phyloP scores from a whole-genome alignment of 2,797 vertebrate genomes.

The Emydoidea blandingii region DNA sequence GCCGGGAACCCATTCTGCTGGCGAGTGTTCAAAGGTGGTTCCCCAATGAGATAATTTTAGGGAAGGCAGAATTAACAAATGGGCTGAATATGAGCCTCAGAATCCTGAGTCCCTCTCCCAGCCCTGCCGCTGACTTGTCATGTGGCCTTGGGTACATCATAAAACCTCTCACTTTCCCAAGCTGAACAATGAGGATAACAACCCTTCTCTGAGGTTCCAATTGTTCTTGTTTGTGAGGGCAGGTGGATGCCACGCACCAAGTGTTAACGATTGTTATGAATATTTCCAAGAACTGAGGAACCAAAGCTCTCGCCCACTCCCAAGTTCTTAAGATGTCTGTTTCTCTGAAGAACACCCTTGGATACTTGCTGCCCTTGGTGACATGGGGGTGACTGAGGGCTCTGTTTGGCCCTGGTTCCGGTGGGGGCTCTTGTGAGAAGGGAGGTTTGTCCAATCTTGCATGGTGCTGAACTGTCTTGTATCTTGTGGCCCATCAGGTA shows the following conservation, averaged over 20 bases:
- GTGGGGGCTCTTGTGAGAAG: background rate
- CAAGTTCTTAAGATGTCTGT: slow-evolving; percentile 1
- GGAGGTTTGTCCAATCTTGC: slow-evolving; percentile 4
- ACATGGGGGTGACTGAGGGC: background rate
- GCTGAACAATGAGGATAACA: slow-evolving; percentile 17
- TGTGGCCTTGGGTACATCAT: background rate
- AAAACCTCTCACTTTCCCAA: background rate
- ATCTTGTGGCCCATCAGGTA: slow-evolving; percentile 26
- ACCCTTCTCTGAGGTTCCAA: slow-evolving; percentile 11
- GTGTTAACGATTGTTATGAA: background rate
- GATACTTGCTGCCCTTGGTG: background rate
- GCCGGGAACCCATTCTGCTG: background rate
- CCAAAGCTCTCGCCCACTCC: background rate
- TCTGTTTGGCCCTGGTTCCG: slow-evolving; percentile 9
- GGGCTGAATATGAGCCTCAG: background rate
- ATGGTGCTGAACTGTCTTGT: slow-evolving; percentile 24
- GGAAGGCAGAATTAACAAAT: slow-evolving; percentile 1
- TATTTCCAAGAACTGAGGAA: background rate
- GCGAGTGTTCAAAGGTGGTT: background rate
- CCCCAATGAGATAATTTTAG: background rate
- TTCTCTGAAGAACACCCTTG: slow-evolving; percentile 27
- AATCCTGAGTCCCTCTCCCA: background rate
- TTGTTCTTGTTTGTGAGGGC: slow-evolving; percentile 18
- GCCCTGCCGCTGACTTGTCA: slow-evolving; percentile 8
- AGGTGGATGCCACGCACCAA: background rate